phyloP scores from a whole-genome alignment of 2,113 vertebrate species.

The Triplophysa siluroides region DNA sequence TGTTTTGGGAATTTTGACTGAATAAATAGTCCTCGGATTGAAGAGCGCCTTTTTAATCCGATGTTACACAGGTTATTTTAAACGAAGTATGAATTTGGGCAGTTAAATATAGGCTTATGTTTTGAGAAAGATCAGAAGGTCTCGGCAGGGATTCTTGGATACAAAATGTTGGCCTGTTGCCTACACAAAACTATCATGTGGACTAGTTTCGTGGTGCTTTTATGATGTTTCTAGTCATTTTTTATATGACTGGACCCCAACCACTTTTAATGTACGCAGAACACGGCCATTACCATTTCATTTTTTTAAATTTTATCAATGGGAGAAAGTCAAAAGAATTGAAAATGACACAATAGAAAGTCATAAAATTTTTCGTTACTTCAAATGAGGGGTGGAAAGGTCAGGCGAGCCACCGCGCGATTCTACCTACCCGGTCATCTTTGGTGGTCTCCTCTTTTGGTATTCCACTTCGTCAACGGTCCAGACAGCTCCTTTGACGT shows the following conservation, averaged over 20 bases:
- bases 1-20: conserved; percentile 10
- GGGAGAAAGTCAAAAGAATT: too few species aligned
- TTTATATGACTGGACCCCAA: too few species aligned
- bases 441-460: conserved; percentile 99
- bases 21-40: conserved; percentile 15
- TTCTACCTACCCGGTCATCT: conserved; percentile 93
- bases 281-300: too few species aligned
- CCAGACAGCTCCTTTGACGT: conserved; percentile 98
- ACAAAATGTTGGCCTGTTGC: background rate
- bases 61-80: conserved; percentile 8
- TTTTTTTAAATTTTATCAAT: too few species aligned
- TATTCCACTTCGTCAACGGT: conserved; percentile 98
- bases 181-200: background rate
- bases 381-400: background rate
- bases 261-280: background rate
- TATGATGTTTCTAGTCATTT: background rate
- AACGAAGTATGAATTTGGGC: background rate
- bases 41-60: conserved; percentile 8
- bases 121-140: background rate
- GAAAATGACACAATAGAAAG: too few species aligned
- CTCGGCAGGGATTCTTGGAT: background rate
- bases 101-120: background rate
- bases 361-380: background rate
- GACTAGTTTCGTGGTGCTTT: background rate
- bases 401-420: background rate